Evolutionary conservation across 2,797 vertebrate genomes (phyloP), one percentile per base, ranked within the genome.

Genomic region (Esox lucius): DNA sequence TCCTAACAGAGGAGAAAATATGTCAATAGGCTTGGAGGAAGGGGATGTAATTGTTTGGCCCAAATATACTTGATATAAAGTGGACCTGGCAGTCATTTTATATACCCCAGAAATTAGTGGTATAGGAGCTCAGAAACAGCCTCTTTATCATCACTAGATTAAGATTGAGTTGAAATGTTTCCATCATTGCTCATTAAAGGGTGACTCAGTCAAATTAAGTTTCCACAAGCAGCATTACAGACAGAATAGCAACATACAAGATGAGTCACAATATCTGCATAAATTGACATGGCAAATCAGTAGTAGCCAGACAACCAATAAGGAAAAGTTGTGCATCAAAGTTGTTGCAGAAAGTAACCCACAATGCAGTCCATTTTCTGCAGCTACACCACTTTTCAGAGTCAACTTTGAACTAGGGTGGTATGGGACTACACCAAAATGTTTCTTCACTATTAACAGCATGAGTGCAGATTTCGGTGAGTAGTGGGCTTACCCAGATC

Each of bases 401-500:
- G 28, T 31, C 28, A 31, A 31, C 28, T 28, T 31, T 31, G 28
- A 31, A 31, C 28, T 31, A 31, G 3, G 28, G 35, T 39, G 35
- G 53, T n/a, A 17, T 56, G 51, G n/a, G n/a, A 31, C 15, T 28
- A 31, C 24, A 6, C 26, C 26, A 26, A 31, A 64, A 5, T 0
- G 26, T 28, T 17, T 6, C 13, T 64, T 64, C 28, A 24, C 26
- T 64, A 2, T 13, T 12, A 31, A 64, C 22, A 9, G 24, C 61
- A 64, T 16, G 24, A 31, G 61, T 31, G 26, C 24, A 13, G 61
- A 64, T 15, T 64, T 64, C 22, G 26, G 24, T 7, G 61, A 17
- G 62, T 31, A 16, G 62, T 9, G 17, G 28, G 15, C 28, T 26
- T 83, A 98, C 98, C 98, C 98, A 99, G 72, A 99, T 99, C 85